Percentiles rank a stretch among this genome's conserved stretches.
Evolutionary conservation across 2,113 vertebrate species (phyloP).

Genomic region (Cygnus atratus): DNA sequence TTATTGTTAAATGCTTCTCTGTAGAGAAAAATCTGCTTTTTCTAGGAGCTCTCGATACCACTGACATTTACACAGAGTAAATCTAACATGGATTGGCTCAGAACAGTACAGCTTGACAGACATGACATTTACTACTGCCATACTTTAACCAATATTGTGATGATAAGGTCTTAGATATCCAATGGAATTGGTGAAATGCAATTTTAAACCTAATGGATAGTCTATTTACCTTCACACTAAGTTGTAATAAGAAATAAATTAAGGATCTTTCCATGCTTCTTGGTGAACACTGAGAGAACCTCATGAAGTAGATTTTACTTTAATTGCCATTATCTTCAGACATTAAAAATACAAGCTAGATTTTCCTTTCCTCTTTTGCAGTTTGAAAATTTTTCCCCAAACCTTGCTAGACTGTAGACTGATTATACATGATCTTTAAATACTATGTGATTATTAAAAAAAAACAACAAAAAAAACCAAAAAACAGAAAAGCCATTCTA

Average conservation of each 20-base stretch:
- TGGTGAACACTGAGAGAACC: conserved; percentile 24
- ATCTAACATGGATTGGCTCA: conserved; percentile 73
- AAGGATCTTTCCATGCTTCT: conserved; percentile 50
- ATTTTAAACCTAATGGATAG: conserved; percentile 74
- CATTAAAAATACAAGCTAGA: background rate
- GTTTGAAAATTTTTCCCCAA: conserved; percentile 8
- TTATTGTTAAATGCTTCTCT: conserved; percentile 76
- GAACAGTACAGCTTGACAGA: conserved; percentile 72
- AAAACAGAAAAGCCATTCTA: background rate
- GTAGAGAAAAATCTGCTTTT: conserved; percentile 70
- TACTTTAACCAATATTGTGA: conserved; percentile 73
- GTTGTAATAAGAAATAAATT: conserved; percentile 75
- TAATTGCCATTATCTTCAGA: conserved; percentile 25
- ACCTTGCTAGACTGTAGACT: background rate
- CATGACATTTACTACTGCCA: conserved; percentile 78
- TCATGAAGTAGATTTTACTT: conserved; percentile 58
- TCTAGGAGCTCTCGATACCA: conserved; percentile 67
- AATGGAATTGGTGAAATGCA: conserved; percentile 74
- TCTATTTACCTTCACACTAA: conserved; percentile 77
- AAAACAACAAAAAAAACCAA: too few species aligned
- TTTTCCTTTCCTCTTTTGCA: background rate
- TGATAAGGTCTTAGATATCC: conserved; percentile 76
- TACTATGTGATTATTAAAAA: background rate
- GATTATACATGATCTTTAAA: background rate
- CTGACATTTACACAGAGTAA: conserved; percentile 82